Percentiles rank a stretch among this genome's conserved stretches.
phyloP scores from a whole-genome alignment of 2,888 invertebrate species.

The Leptinotarsa haldemani region DNA sequence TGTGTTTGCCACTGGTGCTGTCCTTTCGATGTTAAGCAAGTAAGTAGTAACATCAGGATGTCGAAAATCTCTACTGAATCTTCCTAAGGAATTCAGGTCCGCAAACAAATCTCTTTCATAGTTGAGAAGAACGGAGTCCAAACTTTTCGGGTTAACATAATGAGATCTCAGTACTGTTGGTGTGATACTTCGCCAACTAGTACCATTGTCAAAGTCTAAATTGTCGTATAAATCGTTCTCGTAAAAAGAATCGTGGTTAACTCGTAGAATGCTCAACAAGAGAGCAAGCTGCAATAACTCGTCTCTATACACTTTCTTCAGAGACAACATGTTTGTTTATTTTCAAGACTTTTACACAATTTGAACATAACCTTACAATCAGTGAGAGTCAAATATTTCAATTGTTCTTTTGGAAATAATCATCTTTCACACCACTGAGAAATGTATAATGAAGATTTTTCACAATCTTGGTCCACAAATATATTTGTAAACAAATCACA shows the following conservation, averaged over 20 bases:
- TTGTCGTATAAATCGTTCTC: constrained; percentile 67
- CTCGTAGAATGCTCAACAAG: constrained; percentile 82
- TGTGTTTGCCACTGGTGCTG: constrained; percentile 47
- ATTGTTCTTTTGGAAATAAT: constrained; percentile 29
- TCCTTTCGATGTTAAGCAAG: constrained; percentile 70
- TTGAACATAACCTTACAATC: constrained; percentile 48
- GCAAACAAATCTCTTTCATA: constrained; percentile 80
- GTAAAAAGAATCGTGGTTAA: constrained; percentile 79
- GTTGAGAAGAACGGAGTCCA: constrained; percentile 77
- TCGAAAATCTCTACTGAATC: constrained; percentile 69
- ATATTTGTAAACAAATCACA: constrained; percentile 50
- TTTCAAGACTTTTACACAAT: constrained; percentile 27
- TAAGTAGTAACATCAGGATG: constrained; percentile 72
- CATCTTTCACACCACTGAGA: constrained; percentile 33
- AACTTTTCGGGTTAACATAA: constrained; percentile 77
- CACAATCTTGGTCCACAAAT: constrained; percentile 24
- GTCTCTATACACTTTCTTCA: constrained; percentile 85
- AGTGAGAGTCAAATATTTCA: constrained; percentile 31
- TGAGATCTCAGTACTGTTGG: constrained; percentile 71
- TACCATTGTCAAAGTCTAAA: constrained; percentile 74
- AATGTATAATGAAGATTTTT: constrained; percentile 16
- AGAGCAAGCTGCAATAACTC: constrained; percentile 85
- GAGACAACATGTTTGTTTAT: constrained; percentile 74
- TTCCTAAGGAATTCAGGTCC: constrained; percentile 78
- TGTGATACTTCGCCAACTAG: constrained; percentile 75